phyloP scores from a whole-genome alignment of 1,140 invertebrate species.

The Wiebesia pumilae region DNA sequence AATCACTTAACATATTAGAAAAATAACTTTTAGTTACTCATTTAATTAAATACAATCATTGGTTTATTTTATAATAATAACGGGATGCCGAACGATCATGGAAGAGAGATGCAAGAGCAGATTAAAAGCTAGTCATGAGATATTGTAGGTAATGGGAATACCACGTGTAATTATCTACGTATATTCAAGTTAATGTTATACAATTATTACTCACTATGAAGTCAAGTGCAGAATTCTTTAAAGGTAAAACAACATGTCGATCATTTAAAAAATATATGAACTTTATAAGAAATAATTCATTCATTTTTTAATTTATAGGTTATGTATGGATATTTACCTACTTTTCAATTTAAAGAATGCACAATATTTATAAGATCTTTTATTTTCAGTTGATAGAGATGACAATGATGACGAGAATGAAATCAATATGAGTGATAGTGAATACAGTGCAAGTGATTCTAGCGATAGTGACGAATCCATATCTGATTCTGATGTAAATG shows the following conservation, averaged over 20 bases:
- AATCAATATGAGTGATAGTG: constrained; percentile 16
- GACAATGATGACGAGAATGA: constrained; percentile 2
- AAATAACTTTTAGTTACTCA: no score
- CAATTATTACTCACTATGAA: constrained; percentile 29
- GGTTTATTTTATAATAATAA: no score
- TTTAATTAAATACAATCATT: no score
- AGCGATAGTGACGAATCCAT: constrained; percentile 7
- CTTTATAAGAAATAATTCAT: neutral
- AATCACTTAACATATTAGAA: no score
- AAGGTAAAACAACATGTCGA: constrained; percentile 28
- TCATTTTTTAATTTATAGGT: neutral
- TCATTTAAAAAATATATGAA: neutral
- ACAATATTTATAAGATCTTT: neutral
- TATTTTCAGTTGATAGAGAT: constrained; percentile 54
- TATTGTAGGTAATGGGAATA: neutral
- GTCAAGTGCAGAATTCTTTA: constrained; percentile 22
- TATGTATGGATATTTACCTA: neutral
- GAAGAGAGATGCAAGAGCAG: no score
- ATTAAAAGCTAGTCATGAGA: no score
- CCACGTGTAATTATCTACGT: constrained; percentile 19
- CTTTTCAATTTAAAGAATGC: neutral
- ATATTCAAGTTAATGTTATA: neutral
- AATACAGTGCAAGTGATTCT: constrained; percentile 2
- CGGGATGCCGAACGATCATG: no score
- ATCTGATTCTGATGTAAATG: constrained; percentile 22